These are phyloP conservation scores for Drosophila pachea DNA, from an alignment of 1,140 invertebrate genomes.

Conservation along the genomic window DNA sequence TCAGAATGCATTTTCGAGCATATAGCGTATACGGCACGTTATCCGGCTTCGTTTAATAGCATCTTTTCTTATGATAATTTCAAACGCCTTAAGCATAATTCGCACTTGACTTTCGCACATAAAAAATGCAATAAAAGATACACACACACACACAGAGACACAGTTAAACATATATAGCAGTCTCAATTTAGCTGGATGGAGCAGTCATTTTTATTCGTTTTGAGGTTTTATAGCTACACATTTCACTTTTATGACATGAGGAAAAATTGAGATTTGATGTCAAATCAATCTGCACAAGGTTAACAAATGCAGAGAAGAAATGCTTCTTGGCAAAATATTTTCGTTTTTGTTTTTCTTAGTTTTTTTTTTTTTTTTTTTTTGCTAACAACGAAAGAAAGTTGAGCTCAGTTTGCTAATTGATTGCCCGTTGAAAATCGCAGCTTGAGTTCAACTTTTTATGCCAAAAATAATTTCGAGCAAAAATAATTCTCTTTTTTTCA, in stretches of 20 bases:
- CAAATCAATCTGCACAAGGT: conserved; percentile 3
- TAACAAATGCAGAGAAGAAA: not conserved
- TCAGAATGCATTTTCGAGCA: not conserved
- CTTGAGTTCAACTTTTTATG: too few relatives aligned
- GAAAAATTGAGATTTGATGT: conserved; percentile 10
- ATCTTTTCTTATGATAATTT: not conserved
- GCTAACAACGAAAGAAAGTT: too few relatives aligned
- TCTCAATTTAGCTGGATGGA: conserved; percentile 10
- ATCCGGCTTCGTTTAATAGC: conserved; percentile 1
- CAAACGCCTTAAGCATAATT: conserved; percentile 21
- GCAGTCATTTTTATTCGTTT: conserved; percentile 43
- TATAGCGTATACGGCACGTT: not conserved
- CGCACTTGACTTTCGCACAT: conserved; percentile 55
- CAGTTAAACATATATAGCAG: not conserved
- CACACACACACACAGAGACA: not conserved
- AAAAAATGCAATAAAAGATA: conserved; percentile 43
- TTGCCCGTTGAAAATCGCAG: too few relatives aligned
- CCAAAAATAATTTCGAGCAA: too few relatives aligned
- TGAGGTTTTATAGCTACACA: conserved; percentile 13
- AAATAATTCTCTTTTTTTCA: too few relatives aligned
- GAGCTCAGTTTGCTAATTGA: too few relatives aligned
- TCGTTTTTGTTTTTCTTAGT: too few relatives aligned
- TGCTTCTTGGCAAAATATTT: not conserved
- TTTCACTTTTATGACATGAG: conserved; percentile 53
- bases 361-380: not conserved